A percentile compares a stretch with the other conserved stretches of the same genome.
These are phyloP conservation scores for Agapostemon virescens DNA, from an alignment of 2,888 invertebrate species.

Conservation along the genomic window DNA sequence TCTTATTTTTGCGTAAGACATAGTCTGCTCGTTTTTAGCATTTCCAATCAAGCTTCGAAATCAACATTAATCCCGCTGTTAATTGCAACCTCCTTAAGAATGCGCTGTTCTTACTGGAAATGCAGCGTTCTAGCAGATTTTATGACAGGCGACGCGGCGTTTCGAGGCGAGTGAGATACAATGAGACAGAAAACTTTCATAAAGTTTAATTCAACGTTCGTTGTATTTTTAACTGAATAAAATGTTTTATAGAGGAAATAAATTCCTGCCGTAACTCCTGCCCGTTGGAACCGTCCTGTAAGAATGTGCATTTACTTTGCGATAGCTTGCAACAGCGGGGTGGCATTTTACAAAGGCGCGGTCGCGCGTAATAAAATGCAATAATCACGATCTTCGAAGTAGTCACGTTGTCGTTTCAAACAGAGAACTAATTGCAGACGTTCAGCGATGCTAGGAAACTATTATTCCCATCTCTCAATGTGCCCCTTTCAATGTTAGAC, in stretches of 20 bases:
- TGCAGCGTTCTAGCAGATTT: not conserved
- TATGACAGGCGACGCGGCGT: not conserved
- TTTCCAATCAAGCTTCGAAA: not conserved
- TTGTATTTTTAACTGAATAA: not conserved
- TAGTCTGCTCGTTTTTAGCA: not conserved
- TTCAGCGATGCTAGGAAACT: constrained; percentile 31
- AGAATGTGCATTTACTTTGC: not conserved
- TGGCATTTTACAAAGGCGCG: not conserved
- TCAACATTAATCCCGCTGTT: not conserved
- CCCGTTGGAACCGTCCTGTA: no score
- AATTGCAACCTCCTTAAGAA: not conserved
- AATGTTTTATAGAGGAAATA: constrained; percentile 3
- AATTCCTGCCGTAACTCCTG: not conserved
- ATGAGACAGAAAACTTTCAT: not conserved
- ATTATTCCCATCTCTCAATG: constrained; percentile 35
- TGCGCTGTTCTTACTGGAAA: not conserved
- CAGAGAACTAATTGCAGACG: constrained; percentile 37
- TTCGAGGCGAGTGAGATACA: not conserved
- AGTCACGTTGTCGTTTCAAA: not conserved
- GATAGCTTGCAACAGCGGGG: not conserved
- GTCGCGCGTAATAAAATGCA: constrained; percentile 32
- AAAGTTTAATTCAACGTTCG: not conserved
- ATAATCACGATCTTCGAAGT: constrained; percentile 27
- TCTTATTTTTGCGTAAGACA: not conserved
- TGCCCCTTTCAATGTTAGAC: constrained; percentile 31